Evolutionary conservation across 1,140 invertebrate genomes (phyloP).

Genomic region (Trichogramma pretiosum): DNA sequence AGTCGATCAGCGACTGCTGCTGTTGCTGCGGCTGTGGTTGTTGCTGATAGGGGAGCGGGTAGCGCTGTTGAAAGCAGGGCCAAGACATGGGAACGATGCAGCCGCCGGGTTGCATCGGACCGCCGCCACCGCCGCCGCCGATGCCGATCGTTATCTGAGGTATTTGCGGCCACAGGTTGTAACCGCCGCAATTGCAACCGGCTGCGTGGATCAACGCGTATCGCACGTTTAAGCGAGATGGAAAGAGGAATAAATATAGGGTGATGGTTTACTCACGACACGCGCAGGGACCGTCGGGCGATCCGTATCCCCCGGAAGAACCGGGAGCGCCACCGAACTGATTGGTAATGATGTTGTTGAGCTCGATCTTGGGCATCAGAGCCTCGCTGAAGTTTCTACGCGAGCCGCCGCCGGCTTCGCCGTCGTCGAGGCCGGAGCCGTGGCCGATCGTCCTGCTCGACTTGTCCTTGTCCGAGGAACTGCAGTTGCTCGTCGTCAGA

Average conservation of each 20-base stretch:
- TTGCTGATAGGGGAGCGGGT: no score
- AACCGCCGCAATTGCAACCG: conserved; percentile 16
- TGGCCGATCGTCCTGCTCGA: not conserved
- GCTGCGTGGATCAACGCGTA: not conserved
- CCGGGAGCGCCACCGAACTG: no score
- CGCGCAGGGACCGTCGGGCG: not conserved
- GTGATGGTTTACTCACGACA: conserved; percentile 5
- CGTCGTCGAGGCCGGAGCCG: not conserved
- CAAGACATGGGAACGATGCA: conserved; percentile 20
- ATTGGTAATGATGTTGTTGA: conserved; percentile 25
- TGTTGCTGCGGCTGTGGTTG: not conserved
- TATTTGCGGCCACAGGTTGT: conserved; percentile 18
- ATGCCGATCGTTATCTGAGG: conserved; percentile 32
- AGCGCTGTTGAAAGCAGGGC: conserved; percentile 23
- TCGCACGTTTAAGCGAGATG: not conserved
- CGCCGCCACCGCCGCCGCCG: conserved; percentile 19
- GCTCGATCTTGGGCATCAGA: conserved; percentile 5
- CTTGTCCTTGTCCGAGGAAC: not conserved
- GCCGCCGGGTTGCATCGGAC: conserved; percentile 1
- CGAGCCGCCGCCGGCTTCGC: not conserved
- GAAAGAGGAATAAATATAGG: not conserved
- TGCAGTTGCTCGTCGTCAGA: not conserved
- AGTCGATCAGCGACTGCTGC: conserved; percentile 22
- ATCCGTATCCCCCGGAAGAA: not conserved
- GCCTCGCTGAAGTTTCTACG: not conserved